These are phyloP conservation scores for Thunnus maccoyii DNA, from an alignment of 2,113 vertebrate genomes.

Conservation along the genomic window DNA sequence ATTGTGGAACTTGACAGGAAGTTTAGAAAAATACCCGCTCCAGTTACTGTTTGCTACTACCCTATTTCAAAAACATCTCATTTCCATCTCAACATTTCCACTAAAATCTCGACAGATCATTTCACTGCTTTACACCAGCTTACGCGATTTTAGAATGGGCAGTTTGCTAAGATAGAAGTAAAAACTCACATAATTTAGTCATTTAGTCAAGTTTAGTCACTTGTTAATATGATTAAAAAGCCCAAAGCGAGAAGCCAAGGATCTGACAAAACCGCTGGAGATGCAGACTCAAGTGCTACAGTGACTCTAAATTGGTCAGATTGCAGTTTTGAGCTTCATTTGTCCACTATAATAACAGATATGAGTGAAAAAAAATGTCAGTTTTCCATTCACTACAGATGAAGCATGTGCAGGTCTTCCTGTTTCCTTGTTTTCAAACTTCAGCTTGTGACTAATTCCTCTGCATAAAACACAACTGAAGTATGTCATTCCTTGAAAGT, in stretches of 20 bases:
- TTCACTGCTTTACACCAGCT: background rate
- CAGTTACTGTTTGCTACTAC: conserved; percentile 8
- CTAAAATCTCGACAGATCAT: background rate
- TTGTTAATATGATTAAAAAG: background rate
- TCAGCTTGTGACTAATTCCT: conserved; percentile 10
- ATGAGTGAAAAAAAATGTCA: background rate
- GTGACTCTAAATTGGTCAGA: too few species aligned
- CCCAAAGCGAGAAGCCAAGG: conserved; percentile 3
- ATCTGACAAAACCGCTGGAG: background rate
- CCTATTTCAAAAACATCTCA: background rate
- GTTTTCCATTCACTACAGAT: background rate
- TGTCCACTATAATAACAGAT: background rate
- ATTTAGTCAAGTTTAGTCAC: background rate
- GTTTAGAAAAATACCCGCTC: conserved; percentile 49
- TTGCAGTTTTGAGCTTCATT: background rate
- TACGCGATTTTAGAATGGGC: background rate
- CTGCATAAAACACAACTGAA: conserved; percentile 1
- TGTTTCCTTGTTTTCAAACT: background rate
- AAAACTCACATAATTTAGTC: background rate
- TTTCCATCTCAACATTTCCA: background rate
- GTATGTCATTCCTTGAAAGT: background rate
- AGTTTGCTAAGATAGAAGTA: background rate
- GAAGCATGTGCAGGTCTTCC: background rate
- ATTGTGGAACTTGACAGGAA: conserved; percentile 31
- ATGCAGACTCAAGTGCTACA: background rate